These are phyloP conservation scores for Biston betularia DNA, from an alignment of 2,888 invertebrate genomes.

Conservation along the genomic window DNA sequence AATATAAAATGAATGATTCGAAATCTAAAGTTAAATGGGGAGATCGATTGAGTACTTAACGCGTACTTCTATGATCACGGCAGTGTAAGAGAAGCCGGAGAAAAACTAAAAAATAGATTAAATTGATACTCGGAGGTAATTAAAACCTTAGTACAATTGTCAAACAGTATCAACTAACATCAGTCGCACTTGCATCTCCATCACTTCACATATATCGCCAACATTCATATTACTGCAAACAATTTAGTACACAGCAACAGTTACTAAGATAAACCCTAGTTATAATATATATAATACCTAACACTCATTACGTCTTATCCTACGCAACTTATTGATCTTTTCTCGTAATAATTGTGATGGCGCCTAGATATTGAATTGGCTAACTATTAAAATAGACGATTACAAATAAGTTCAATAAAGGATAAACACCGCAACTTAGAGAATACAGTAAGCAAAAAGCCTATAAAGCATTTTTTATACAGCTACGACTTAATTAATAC, in stretches of 20 bases:
- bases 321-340: slow-evolving; percentile 71
- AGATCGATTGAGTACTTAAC: slow-evolving; percentile 48
- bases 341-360: slow-evolving; percentile 78
- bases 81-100: slow-evolving; percentile 66
- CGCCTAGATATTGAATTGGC: slow-evolving; percentile 77
- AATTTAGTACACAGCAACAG: slow-evolving; percentile 74
- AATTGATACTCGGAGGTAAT: slow-evolving; percentile 87
- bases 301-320: slow-evolving; percentile 72
- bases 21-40: slow-evolving; percentile 38
- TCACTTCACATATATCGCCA: slow-evolving; percentile 60
- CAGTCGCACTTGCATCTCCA: slow-evolving; percentile 74
- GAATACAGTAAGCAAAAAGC: slow-evolving; percentile 73
- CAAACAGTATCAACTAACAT: slow-evolving; percentile 80
- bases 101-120: slow-evolving; percentile 77
- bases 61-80: slow-evolving; percentile 36
- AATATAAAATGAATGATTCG: slow-evolving; percentile 33
- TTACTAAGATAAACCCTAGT: slow-evolving; percentile 75
- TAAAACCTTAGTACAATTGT: slow-evolving; percentile 80
- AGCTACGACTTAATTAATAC: slow-evolving; percentile 73
- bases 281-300: slow-evolving; percentile 64
- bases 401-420: slow-evolving; percentile 69
- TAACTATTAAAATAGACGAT: slow-evolving; percentile 75
- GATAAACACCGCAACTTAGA: slow-evolving; percentile 70
- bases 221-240: slow-evolving; percentile 63
- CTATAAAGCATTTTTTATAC: slow-evolving; percentile 72